Evolutionary conservation across 2,113 vertebrate species (phyloP), one percentile per base, ranked within the genome.

Genomic region (Chunga burmeisteri): DNA sequence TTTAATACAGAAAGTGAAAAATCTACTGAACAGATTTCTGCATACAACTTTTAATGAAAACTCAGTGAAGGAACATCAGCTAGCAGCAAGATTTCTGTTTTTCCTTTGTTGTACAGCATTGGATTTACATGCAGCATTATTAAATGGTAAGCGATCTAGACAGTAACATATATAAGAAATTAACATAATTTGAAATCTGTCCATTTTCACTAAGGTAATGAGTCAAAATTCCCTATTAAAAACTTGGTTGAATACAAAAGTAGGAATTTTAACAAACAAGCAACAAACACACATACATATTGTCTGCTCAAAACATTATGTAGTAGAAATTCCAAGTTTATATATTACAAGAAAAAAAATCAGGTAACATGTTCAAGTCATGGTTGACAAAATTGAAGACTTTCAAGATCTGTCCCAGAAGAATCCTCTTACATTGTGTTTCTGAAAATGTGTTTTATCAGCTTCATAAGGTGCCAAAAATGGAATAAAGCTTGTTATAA

Each of bases 31-130:
- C 66, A 88, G 42, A 95, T 96, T 97, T 98, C 90, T 96, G 53
- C 16, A 80, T 40, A 95, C 16, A 96, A 77, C 36, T 81, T 98
- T 98, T 98, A 98, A 98, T 97, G 82, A 97, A 56, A 95, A 95
- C 81, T 86, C 90, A 52, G n/a, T 91, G 38, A 86, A 97, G 84
- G 91, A 88, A 96, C 93, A 98, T 2, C 13, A 93, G 58, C 66
- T 96, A 81, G 75, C 68, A 97, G 93, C 86, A 95, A 96, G 71
- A 78, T 65, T 74, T 94, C 59, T 82, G 34, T 70, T 66, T 81
- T 78, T 93, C 72, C 38, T 75, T 85, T 72, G 47, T 91, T 67
- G 56, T 97, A 97, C 96, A 98, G 90, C 80, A 96, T 44, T 94
- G 78, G 95, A 96, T 94, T 97, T 81, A 97, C 92, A 98, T 85